phyloP scores from a whole-genome alignment of 2,888 invertebrate genomes.

The Parnassius glacialis region DNA sequence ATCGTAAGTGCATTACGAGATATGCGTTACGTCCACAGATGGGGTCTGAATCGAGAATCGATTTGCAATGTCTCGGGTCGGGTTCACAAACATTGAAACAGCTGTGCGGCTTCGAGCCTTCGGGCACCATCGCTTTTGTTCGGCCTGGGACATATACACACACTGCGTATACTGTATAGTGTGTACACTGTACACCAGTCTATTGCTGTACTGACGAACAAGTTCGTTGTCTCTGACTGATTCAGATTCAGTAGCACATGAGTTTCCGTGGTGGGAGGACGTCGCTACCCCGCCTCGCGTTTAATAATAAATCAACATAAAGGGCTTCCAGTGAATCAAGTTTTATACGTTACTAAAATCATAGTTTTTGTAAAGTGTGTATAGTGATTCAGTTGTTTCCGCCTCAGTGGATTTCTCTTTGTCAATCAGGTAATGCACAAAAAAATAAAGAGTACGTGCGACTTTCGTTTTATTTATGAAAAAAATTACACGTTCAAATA shows the following conservation, averaged over 20 bases:
- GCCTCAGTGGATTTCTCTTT: slow-evolving; percentile 15
- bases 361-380: slow-evolving; percentile 17
- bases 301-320: slow-evolving; percentile 17
- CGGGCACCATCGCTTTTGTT: slow-evolving; percentile 62
- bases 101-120: slow-evolving; percentile 63
- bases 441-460: background rate
- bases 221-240: slow-evolving; percentile 51
- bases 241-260: slow-evolving; percentile 21
- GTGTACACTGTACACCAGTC: too few species aligned
- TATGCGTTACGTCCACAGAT: slow-evolving; percentile 46
- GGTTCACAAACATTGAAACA: slow-evolving; percentile 73
- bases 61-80: slow-evolving; percentile 56
- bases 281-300: slow-evolving; percentile 2
- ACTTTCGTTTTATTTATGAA: slow-evolving; percentile 11
- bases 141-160: slow-evolving; percentile 43
- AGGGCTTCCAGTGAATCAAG: slow-evolving; percentile 20
- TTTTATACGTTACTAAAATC: slow-evolving; percentile 8
- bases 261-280: slow-evolving; percentile 2
- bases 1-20: slow-evolving; percentile 18
- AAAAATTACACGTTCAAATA: background rate
- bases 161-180: slow-evolving; percentile 28
- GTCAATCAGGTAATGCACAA: slow-evolving; percentile 19
- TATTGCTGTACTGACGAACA: slow-evolving; percentile 32
- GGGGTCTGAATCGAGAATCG: slow-evolving; percentile 62
- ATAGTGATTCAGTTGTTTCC: slow-evolving; percentile 10